Percentiles rank a stretch among this genome's conserved stretches.
phyloP scores from a whole-genome alignment of 2,113 vertebrate genomes.

The Etheostoma spectabile region DNA sequence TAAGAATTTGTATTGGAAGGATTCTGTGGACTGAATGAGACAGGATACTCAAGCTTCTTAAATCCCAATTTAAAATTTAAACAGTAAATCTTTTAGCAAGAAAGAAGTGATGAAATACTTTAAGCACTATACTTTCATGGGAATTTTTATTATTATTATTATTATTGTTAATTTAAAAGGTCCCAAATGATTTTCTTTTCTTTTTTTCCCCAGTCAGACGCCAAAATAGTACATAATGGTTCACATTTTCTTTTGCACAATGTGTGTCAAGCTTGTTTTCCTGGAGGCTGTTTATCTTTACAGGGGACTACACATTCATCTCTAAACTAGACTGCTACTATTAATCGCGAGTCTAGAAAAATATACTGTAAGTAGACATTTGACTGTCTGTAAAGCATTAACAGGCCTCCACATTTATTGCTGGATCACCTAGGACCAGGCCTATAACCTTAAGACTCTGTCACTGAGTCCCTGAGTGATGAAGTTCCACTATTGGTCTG shows the following conservation, averaged over 20 bases:
- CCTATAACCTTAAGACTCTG: too few species aligned
- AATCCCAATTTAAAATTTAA: slow-evolving; percentile 28
- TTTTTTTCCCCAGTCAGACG: slow-evolving; percentile 13
- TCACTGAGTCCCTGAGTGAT: too few species aligned
- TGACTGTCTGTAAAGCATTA: slow-evolving; percentile 22
- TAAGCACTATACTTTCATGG: not conserved
- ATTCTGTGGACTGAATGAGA: not conserved
- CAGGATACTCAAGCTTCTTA: not conserved
- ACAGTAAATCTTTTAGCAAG: slow-evolving; percentile 1
- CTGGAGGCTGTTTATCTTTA: slow-evolving; percentile 43
- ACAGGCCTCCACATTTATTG: not conserved
- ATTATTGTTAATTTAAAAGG: slow-evolving; percentile 16
- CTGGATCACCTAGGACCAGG: too few species aligned
- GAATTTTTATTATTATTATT: too few species aligned
- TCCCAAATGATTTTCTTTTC: not conserved
- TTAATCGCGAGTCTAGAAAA: slow-evolving; percentile 28
- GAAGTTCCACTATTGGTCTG: too few species aligned
- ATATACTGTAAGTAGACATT: slow-evolving; percentile 19
- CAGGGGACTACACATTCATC: slow-evolving; percentile 30
- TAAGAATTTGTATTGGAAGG: slow-evolving; percentile 11
- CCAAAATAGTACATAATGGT: slow-evolving; percentile 35
- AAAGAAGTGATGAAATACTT: slow-evolving; percentile 34
- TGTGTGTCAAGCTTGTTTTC: slow-evolving; percentile 49
- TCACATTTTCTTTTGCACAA: slow-evolving; percentile 39
- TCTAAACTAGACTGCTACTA: slow-evolving; percentile 31